A percentile compares a stretch with the other conserved stretches of the same genome.
These are phyloP conservation scores for Carassius auratus DNA, from an alignment of 2,113 vertebrate genomes.

Conservation along the genomic window DNA sequence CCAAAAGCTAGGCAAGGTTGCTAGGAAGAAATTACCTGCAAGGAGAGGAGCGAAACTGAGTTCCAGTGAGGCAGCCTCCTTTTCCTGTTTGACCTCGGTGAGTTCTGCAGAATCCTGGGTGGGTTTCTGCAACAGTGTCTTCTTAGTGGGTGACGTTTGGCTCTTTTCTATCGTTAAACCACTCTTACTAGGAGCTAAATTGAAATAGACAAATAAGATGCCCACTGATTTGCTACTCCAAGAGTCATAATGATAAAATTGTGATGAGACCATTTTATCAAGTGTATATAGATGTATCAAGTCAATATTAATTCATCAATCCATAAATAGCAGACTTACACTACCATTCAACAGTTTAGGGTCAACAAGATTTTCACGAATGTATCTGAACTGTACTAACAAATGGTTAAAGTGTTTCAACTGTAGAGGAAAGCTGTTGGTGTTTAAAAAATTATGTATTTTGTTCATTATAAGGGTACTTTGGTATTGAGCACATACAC, in stretches of 20 bases:
- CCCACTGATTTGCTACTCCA: too few relatives aligned
- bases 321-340: neutral
- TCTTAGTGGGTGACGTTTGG: neutral
- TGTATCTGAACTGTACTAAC: neutral
- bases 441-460: neutral
- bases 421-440: too few relatives aligned
- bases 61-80: slow-evolving; percentile 59
- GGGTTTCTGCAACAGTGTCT: slow-evolving; percentile 36
- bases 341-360: neutral
- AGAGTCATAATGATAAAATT: neutral
- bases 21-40: slow-evolving; percentile 69
- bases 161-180: slow-evolving; percentile 26
- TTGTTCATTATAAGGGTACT: neutral
- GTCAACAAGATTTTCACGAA: neutral
- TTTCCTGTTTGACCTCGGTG: neutral
- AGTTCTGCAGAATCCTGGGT: neutral
- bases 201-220: neutral
- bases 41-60: slow-evolving; percentile 70
- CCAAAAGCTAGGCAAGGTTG: neutral
- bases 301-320: neutral
- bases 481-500: neutral
- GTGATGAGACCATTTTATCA: neutral
- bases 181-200: slow-evolving; percentile 21
- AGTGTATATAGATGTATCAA: neutral
- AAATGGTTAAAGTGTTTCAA: too few relatives aligned